A percentile compares a stretch with the other conserved stretches of the same genome.
Evolutionary conservation across 2,113 vertebrate genomes (phyloP).

Genomic region (Ailuropoda melanoleuca): DNA sequence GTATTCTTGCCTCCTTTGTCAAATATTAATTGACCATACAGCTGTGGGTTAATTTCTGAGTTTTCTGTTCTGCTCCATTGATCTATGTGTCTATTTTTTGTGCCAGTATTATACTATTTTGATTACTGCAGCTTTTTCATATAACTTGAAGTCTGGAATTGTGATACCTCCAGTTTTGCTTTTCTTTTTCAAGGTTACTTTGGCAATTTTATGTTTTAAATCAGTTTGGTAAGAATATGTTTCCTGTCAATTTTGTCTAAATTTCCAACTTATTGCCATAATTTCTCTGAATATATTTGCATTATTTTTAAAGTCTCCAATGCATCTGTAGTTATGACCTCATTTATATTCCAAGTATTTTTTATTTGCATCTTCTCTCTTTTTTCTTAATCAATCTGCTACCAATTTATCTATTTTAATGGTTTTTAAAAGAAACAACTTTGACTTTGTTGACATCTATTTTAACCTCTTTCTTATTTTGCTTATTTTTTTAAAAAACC

Average conservation of each 20-base stretch:
- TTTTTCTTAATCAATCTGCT: background rate
- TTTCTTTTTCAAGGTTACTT: background rate
- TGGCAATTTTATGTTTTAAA: background rate
- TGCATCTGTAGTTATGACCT: background rate
- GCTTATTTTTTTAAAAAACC: background rate
- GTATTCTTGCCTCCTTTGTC: background rate
- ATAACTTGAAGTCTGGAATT: background rate
- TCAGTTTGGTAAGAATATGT: background rate
- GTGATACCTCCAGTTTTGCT: background rate
- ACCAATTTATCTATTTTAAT: background rate
- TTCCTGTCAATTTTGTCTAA: background rate
- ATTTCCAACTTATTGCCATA: background rate
- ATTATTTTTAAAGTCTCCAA: background rate
- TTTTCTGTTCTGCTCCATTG: background rate
- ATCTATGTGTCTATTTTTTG: background rate
- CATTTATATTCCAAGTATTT: background rate
- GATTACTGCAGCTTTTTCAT: background rate
- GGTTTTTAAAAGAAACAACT: background rate
- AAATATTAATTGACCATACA: background rate
- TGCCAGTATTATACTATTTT: background rate
- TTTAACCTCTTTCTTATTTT: constrained; percentile 5
- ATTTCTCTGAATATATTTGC: background rate
- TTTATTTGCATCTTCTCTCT: background rate
- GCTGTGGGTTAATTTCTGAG: background rate
- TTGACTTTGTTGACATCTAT: background rate